phyloP scores from a whole-genome alignment of 2,113 vertebrate genomes.

The Rhombomys opimus region DNA sequence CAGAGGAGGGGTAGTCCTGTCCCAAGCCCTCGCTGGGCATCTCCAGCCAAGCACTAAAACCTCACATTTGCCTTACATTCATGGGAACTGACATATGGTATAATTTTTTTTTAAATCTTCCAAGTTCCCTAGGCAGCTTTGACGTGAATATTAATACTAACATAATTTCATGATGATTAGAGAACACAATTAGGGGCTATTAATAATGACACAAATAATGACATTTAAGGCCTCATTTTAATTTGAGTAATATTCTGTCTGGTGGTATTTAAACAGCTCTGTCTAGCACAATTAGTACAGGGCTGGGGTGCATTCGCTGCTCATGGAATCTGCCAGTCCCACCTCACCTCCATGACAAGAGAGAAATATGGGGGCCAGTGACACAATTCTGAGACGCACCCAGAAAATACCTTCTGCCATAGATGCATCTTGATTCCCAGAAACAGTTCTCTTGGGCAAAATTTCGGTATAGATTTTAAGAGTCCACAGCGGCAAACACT shows the following conservation, averaged over 20 bases:
- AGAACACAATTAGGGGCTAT: slow-evolving; percentile 92
- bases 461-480: background rate
- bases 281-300: slow-evolving; percentile 85
- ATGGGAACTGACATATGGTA: slow-evolving; percentile 86
- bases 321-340: background rate
- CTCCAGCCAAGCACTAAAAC: background rate
- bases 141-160: slow-evolving; percentile 93
- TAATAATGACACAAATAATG: slow-evolving; percentile 94
- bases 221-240: slow-evolving; percentile 92
- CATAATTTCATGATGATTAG: slow-evolving; percentile 92
- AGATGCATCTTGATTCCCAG: background rate
- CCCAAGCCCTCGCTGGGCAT: rapidly evolving
- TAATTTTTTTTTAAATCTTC: slow-evolving; percentile 82
- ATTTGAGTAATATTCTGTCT: slow-evolving; percentile 90
- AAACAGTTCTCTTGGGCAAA: background rate
- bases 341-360: background rate
- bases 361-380: rapidly evolving
- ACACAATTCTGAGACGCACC: rapidly evolving
- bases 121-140: slow-evolving; percentile 88
- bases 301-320: slow-evolving; percentile 69
- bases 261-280: slow-evolving; percentile 89
- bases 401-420: rapidly evolving
- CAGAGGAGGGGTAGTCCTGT: rapidly evolving
- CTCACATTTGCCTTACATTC: slow-evolving; percentile 64
- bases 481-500: background rate